Base-by-base conservation (phyloP, 2,113 vertebrate genomes). In the Climacteris rufus region DNA sequence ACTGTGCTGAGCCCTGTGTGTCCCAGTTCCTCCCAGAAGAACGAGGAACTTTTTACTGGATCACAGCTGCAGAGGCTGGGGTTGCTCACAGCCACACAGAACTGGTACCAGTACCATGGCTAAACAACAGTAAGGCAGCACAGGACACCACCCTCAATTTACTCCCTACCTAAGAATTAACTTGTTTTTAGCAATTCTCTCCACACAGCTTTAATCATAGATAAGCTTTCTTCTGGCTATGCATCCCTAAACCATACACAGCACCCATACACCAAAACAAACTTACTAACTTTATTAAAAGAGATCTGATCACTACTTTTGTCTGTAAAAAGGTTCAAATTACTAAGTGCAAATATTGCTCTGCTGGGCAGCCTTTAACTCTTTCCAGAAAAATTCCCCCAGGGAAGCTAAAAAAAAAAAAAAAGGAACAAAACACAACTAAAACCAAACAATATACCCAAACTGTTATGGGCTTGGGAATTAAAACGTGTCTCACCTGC, bases 401-500 rank as follows among this genome's bases (percentile, higher is more conserved):
- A 12, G 2, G 23, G 7, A 68, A 17, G 4, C 3, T 2, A 9
- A 2, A 40, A 39, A 11, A 25, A 37, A 30, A 13, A 23, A 30
- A 40, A 30, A 27, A 28, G 2, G 4, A 28, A 13, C 11, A 17
- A 9, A 11, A 30, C n/a, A 89, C 4, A 33, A 60, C 16, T 13
- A 74, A 15, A 50, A 30, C 6, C 17, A n/a, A 61, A 52, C 42
- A 42, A 2, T 12, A 68, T 9, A 11, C 27, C 9, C 3, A 5
- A 52, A 8, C 12, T 25, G 9, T 17, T n/a, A 23, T 0, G 7
- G 5, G 10, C 23, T 21, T 88, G 28, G n/a, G n/a, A 75, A 64
- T 35, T 22, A 24, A 23, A 80, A 23, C 0, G 6, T 21, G 52
- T 49, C 72, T 91, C 96, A 99, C 98, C 98, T 98, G 98, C 98